Base-by-base conservation (phyloP, 1,140 invertebrate genomes). In the Augochlora pura region DNA sequence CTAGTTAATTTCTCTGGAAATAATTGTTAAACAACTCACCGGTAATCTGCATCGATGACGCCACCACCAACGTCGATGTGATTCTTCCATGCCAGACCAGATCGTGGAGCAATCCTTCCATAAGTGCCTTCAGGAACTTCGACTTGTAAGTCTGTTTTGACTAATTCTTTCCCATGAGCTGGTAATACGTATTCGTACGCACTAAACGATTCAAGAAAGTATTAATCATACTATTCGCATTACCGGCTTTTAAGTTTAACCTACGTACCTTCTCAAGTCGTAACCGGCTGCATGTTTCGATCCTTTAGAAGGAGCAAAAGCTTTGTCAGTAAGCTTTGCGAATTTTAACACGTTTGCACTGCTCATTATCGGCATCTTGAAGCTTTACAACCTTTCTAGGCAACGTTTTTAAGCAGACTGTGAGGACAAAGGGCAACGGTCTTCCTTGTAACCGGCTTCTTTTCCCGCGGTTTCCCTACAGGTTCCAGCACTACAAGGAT, bases 91-190 rank as follows among this genome's bases (percentile, higher is more conserved):
- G 99, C 98, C 52, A 99, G 93, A 0, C 99, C 99, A 76, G 98
- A 99, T 72, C 99, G 95, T 9, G 99, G 99, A 6, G 99, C 99
- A 52, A 99, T 95, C 86, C 99, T 94, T 10, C 99, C 99, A 92
- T 99, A 99, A 86, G 97, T 98, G 12, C 97, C 98, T 67, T 95
- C 94, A 2, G 98, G 97, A 38, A 98, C 91, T 90, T 96, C 94
- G 66, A 98, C 95, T 93, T 99, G 97, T 52, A 99, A 93, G 89
- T 99, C 99, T 12, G 99, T 99, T 88, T 97, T 97, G 0, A 98
- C 95, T 6, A 99, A 90, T 71, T 94, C 94, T 92, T 99, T 99
- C 2, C 97, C 98, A 79, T 94, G 94, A 0, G 97, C 95, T 32
- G 97, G 97, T 18, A 99, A 95, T 1, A 94, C 90, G 81, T 95